These are phyloP conservation scores for Platanista minor DNA, from an alignment of 2,113 vertebrate species.

Conservation along the genomic window DNA sequence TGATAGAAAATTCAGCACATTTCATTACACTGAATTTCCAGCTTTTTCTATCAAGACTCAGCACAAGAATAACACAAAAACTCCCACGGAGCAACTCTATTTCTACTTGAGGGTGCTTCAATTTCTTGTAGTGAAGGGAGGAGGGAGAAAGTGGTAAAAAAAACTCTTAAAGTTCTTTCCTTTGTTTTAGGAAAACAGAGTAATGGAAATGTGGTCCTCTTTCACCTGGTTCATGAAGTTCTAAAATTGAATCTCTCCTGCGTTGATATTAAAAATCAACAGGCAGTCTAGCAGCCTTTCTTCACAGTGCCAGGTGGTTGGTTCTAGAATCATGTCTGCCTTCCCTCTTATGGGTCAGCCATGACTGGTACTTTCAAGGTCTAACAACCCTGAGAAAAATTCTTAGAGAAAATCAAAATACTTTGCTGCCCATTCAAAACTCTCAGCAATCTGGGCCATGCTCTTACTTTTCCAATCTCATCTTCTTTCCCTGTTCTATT, in stretches of 20 bases:
- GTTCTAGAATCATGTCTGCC: not conserved
- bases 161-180: not conserved
- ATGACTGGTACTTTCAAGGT: not conserved
- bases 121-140: not conserved
- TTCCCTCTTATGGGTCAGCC: not conserved
- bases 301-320: not conserved
- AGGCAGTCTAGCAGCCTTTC: not conserved
- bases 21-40: not conserved
- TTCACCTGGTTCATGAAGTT: not conserved
- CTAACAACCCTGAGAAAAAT: not conserved
- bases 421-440: not conserved
- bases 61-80: not conserved
- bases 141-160: not conserved
- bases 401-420: not conserved
- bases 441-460: not conserved
- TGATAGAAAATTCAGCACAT: not conserved
- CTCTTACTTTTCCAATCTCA: not conserved
- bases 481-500: not conserved
- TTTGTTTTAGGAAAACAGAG: not conserved
- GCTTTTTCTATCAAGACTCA: not conserved
- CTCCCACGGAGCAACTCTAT: not conserved
- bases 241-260: not conserved
- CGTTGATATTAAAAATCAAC: not conserved
- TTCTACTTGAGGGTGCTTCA: not conserved
- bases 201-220: not conserved